Evolutionary conservation across 1,140 invertebrate genomes (phyloP).

Genomic region (Ips typographus): DNA sequence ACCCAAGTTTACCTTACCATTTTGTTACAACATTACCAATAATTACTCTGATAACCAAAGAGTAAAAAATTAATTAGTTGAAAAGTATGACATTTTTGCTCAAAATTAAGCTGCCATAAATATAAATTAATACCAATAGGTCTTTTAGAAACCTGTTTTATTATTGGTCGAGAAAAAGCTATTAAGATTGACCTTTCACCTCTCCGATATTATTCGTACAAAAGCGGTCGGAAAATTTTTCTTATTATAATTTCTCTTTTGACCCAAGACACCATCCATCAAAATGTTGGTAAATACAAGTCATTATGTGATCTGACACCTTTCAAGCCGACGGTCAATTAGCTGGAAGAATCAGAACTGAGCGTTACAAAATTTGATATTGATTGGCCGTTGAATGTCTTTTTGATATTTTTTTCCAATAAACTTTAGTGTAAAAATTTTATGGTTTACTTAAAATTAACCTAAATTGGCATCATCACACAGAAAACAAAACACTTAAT

Average conservation of each 20-base stretch:
- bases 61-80: too few relatives aligned
- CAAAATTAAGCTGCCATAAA: too few relatives aligned
- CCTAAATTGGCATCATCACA: too few relatives aligned
- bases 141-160: too few relatives aligned
- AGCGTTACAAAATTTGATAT: neutral
- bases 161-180: neutral
- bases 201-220: neutral
- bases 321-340: slow-evolving; percentile 17
- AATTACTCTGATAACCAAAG: too few relatives aligned
- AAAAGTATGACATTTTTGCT: too few relatives aligned
- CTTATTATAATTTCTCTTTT: slow-evolving; percentile 7
- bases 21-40: too few relatives aligned
- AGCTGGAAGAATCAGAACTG: slow-evolving; percentile 9
- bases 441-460: too few relatives aligned
- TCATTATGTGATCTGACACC: slow-evolving; percentile 16
- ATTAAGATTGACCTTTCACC: neutral
- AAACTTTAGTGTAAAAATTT: too few relatives aligned
- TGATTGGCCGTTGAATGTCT: neutral
- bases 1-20: too few relatives aligned
- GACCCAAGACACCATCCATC: slow-evolving; percentile 13
- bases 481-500: too few relatives aligned
- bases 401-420: neutral
- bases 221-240: neutral
- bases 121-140: too few relatives aligned
- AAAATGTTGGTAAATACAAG: slow-evolving; percentile 17